phyloP scores from a whole-genome alignment of 2,113 vertebrate genomes.

The Grallaria varia region DNA sequence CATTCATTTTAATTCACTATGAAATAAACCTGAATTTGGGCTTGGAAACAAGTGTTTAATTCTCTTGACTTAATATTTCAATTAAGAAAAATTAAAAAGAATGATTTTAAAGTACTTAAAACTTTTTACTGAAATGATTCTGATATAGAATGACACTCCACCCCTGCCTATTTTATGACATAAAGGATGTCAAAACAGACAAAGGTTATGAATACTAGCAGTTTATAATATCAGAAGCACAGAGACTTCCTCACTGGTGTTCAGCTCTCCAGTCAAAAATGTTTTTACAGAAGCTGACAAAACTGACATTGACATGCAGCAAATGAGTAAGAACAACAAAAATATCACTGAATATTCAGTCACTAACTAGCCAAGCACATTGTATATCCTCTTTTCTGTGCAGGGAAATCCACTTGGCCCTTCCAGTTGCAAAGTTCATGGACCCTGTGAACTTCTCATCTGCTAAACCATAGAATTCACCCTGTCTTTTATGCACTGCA shows the following conservation, averaged over 20 bases:
- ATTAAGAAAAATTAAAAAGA: neutral
- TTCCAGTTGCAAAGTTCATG: neutral
- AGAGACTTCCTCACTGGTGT: neutral
- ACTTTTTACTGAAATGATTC: neutral
- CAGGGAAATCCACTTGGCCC: neutral
- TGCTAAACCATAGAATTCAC: accelerated
- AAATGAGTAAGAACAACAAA: neutral
- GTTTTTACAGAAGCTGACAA: neutral
- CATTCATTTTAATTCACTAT: neutral
- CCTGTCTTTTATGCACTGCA: neutral
- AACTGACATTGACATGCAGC: neutral
- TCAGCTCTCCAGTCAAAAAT: neutral
- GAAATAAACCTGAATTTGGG: neutral
- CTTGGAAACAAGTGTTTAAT: neutral
- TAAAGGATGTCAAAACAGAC: neutral
- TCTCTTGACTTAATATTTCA: neutral
- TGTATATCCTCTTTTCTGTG: neutral
- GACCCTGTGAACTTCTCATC: neutral
- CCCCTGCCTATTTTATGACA: neutral
- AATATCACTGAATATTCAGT: neutral
- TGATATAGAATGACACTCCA: neutral
- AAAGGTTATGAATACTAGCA: neutral
- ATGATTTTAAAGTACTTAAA: neutral
- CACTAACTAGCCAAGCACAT: neutral
- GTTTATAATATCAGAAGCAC: neutral